Percentiles rank a stretch among this genome's conserved stretches.
Conservation (phyloP, 2,797 vertebrate genomes). For the Alectoris magna region DNA sequence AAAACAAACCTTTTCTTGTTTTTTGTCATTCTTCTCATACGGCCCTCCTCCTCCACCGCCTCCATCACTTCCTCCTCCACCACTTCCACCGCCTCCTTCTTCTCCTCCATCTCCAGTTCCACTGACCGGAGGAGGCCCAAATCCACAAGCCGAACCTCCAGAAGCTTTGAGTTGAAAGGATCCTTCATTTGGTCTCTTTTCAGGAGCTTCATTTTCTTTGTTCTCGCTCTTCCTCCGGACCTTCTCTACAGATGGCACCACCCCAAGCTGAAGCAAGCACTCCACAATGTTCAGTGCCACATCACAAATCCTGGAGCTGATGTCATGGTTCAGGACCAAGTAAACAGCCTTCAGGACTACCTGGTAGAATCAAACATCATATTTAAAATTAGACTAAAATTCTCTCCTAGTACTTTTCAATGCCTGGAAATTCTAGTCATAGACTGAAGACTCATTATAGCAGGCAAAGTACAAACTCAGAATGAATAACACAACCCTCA, state of each 20-base stretch:
- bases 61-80: constrained; percentile 80
- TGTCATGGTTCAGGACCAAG: constrained; percentile 94
- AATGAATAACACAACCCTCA: not conserved
- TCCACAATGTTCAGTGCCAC: constrained; percentile 96
- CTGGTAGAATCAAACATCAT: constrained; percentile 72
- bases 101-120: constrained; percentile 84
- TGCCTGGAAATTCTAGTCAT: not conserved
- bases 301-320: constrained; percentile 97
- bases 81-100: constrained; percentile 82
- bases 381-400: not conserved
- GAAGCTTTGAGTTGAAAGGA: constrained; percentile 84
- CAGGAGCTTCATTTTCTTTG: constrained; percentile 89
- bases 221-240: constrained; percentile 91
- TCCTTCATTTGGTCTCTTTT: constrained; percentile 88
- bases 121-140: constrained; percentile 77
- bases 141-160: constrained; percentile 81
- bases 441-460: not conserved
- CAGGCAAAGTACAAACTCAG: not conserved
- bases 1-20: constrained; percentile 87
- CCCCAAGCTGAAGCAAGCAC: constrained; percentile 93
- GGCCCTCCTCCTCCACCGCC: constrained; percentile 87
- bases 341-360: constrained; percentile 94
- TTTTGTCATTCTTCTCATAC: constrained; percentile 92
- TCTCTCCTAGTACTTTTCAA: not conserved
- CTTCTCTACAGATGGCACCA: constrained; percentile 92